Base-by-base conservation (phyloP, 2,797 vertebrate genomes). In the Perdix hodgsoniae region DNA sequence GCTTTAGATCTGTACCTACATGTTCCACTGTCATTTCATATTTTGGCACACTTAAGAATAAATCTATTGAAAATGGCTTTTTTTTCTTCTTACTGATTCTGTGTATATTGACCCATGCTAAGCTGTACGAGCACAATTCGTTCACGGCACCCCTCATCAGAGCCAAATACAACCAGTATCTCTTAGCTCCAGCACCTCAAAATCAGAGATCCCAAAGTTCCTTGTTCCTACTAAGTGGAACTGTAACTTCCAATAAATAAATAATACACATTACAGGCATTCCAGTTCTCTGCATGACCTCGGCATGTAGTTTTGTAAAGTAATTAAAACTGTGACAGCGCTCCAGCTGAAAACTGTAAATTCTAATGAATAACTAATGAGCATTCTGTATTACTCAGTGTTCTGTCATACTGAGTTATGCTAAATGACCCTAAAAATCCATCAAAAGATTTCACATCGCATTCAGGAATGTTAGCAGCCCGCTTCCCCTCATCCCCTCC, bases 251-350 rank as follows among this genome's bases (percentile, higher is more conserved):
- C 7, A 54, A 71, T n/a, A 84, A 93, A 64, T 33, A 93, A 84
- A 56, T 39, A 92, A 47, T 21, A 66, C 10, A 6, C 9, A 15
- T 65, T 54, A 61, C 11, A 83, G 19, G 45, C 31, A 88, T 0
- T 3, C 5, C 71, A 56, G 59, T 75, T 85, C 87, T 87, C 76
- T 85, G 45, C 81, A 42, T 47, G 76, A 94, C 60, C 67, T 82
- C 83, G 82, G 75, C 64, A 47, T 61, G 75, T 8, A 64, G 57
- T 31, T 87, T 66, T 82, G 75, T 66, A 78, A 81, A 86, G 65
- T 64, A 92, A 87, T 90, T 89, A 87, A 85, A 87, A 85, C 2
- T 83, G 82, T 90, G 88, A 96, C 88, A 95, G 81, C 69, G 67
- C 40, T 77, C 64, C 78, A 91, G 61, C 49, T 83, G 40, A 93